Evolutionary conservation across 2,797 vertebrate genomes (phyloP).

Genomic region (Argya squamiceps): DNA sequence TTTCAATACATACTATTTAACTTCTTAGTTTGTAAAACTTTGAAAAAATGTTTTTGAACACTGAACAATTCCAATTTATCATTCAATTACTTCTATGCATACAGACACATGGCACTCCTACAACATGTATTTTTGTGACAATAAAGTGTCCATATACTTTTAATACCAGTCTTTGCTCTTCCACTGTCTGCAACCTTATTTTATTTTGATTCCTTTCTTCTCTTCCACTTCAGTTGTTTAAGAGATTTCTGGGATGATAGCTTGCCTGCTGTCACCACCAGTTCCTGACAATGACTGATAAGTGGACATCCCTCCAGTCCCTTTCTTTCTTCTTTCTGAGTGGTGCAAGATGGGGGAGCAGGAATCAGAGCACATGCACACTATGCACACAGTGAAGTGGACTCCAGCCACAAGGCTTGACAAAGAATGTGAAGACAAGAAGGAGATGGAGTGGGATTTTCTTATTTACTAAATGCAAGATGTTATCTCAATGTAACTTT

Average conservation of each 20-base stretch:
- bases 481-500: background rate
- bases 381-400: background rate
- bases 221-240: background rate
- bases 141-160: background rate
- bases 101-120: background rate
- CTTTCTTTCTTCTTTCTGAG: background rate
- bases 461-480: background rate
- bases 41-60: background rate
- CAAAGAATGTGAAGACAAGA: background rate
- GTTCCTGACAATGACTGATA: background rate
- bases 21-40: background rate
- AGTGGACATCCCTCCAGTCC: background rate
- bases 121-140: background rate
- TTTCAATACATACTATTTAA: background rate
- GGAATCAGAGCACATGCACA: background rate
- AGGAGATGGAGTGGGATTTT: background rate
- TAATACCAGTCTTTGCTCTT: background rate
- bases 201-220: background rate
- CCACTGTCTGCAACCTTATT: background rate
- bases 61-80: background rate
- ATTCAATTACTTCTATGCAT: background rate
- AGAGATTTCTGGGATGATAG: background rate
- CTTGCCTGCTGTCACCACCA: background rate
- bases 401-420: background rate
- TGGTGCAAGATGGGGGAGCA: background rate